These are phyloP conservation scores for Alouatta palliata DNA, from an alignment of 2,113 vertebrate species.

Conservation along the genomic window DNA sequence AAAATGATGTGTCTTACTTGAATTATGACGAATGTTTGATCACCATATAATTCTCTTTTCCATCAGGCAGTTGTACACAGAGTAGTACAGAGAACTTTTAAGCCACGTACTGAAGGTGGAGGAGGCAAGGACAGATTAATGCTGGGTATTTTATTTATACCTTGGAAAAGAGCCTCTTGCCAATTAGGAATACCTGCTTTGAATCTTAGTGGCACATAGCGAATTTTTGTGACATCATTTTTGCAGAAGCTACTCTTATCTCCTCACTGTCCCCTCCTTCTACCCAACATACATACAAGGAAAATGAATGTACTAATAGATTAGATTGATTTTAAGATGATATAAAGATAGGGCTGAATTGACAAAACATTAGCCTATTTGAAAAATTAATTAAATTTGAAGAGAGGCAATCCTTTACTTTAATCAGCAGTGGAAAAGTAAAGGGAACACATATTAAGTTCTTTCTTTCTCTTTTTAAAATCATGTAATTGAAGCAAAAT, in stretches of 20 bases:
- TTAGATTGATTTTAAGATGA: not conserved
- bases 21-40: not conserved
- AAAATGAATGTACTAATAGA: not conserved
- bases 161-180: not conserved
- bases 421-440: not conserved
- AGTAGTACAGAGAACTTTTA: not conserved
- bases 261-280: not conserved
- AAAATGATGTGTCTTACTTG: not conserved
- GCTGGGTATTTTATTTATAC: not conserved
- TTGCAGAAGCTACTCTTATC: not conserved
- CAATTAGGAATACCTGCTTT: not conserved
- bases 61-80: not conserved
- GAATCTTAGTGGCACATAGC: not conserved
- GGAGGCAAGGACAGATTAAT: not conserved
- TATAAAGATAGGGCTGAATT: not conserved
- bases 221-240: not conserved
- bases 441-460: not conserved
- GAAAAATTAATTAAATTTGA: not conserved
- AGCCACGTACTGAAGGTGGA: not conserved
- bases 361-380: not conserved
- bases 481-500: not conserved
- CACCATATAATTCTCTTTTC: not conserved
- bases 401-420: not conserved
- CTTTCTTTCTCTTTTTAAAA: not conserved
- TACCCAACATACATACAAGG: accelerated